Conservation (phyloP, 1,140 invertebrate species). For the Orchesella cincta region DNA sequence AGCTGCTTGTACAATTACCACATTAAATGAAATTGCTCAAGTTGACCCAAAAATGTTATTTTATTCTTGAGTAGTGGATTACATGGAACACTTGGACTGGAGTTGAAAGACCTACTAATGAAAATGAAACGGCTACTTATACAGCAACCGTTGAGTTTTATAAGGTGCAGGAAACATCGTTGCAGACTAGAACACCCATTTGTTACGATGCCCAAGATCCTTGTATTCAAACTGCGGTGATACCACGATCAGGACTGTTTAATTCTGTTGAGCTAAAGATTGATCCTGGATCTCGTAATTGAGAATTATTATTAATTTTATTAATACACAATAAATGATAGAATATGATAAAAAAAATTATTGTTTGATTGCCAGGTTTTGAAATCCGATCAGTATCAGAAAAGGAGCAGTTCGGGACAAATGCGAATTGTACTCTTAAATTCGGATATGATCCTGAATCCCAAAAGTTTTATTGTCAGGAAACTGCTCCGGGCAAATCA, state of each 20-base stretch:
- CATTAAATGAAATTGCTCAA: not conserved
- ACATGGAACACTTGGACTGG: not conserved
- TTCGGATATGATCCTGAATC: not conserved
- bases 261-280: not conserved
- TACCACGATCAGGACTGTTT: not conserved
- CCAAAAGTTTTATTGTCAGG: slow-evolving; percentile 15
- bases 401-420: slow-evolving; percentile 18
- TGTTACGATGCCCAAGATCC: slow-evolving; percentile 7
- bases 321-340: not conserved
- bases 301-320: not conserved
- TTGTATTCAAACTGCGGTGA: slow-evolving; percentile 7
- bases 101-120: not conserved
- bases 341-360: not conserved
- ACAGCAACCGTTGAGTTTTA: not conserved
- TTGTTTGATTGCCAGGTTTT: not conserved
- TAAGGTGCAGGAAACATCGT: slow-evolving; percentile 6
- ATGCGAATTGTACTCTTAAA: slow-evolving; percentile 3
- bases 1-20: not conserved
- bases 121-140: not conserved
- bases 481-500: not conserved
- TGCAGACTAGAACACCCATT: not conserved
- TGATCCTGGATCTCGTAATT: not conserved
- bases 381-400: not conserved
- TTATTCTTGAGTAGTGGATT: not conserved
- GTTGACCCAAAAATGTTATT: not conserved